Conservation (phyloP, 2,113 vertebrate species). For the Bothrops jararaca region DNA sequence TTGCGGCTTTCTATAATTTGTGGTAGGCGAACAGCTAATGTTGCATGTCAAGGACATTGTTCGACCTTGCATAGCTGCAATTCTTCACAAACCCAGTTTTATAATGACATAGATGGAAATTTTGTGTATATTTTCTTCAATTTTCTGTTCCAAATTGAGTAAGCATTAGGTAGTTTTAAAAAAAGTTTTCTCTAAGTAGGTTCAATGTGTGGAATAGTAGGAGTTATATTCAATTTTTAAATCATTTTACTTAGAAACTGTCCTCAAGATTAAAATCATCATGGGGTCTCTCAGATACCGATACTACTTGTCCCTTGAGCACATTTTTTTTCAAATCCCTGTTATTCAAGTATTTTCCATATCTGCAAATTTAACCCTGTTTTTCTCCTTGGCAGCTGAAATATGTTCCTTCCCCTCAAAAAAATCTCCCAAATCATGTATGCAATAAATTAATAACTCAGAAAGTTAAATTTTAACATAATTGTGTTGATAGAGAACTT, state of each 20-base stretch:
- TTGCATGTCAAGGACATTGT: background rate
- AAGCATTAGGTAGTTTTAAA: background rate
- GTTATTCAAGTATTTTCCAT: slow-evolving; percentile 38
- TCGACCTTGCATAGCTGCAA: background rate
- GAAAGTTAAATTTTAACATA: background rate
- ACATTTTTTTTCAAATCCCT: background rate
- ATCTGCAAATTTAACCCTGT: slow-evolving; percentile 16
- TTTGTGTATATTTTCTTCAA: background rate
- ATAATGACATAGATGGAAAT: background rate
- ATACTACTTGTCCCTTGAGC: background rate
- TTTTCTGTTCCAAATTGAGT: background rate
- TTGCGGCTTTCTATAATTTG: background rate
- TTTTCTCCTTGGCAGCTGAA: slow-evolving; percentile 7
- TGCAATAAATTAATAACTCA: background rate
- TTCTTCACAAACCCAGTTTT: background rate
- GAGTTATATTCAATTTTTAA: background rate
- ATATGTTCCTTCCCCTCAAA: background rate
- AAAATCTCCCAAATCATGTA: background rate
- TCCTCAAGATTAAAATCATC: slow-evolving; percentile 39
- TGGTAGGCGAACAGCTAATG: background rate
- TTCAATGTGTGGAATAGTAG: background rate
- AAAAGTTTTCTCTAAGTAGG: background rate
- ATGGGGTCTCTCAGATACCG: background rate
- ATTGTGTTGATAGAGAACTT: background rate
- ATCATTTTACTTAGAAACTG: slow-evolving; percentile 28